Base-by-base conservation (phyloP, 2,113 vertebrate genomes). In the Pomatostomus ruficeps region DNA sequence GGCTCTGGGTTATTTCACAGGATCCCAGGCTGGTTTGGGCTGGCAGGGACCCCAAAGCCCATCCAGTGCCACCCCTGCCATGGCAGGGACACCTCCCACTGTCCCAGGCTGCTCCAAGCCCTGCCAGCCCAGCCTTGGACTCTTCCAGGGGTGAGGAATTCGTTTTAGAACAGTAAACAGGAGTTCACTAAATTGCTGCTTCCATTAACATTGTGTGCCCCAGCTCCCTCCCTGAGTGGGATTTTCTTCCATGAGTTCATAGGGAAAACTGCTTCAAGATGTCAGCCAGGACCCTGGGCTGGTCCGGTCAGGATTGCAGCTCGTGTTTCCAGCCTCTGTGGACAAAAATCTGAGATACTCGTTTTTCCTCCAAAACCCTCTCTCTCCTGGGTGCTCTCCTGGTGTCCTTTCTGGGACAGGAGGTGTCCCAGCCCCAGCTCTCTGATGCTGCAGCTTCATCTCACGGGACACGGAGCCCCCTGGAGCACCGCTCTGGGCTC, bases 91-190 rank as follows among this genome's bases (percentile, higher is more conserved):
- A 26, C 21, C 21, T 45, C 0, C 45, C 61, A 26, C 29, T 4
- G 2, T 10, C 26, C 51, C 67, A 57, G 8, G 40, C 1, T 36
- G 66, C 52, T 65, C 35, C n/a, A 8, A 45, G 12, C 4, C 48
- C 24, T 0, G 0, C 58, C 77, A 59, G 0, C 45, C 52, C 52
- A 52, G 38, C 52, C n/a, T 46, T 2, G 70, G 52, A 0, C 61
- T 31, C 29, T 75, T 0, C 40, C 70, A 61, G 40, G 54, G 40
- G 13, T 13, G 29, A 46, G n/a, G 33, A 59, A 26, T 67, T 67
- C 5, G 7, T 40, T 75, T 52, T 11, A 35, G 54, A 8, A 1
- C 65, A 10, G 29, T 7, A 5, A 58, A 15, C 3, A 58, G 42
- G 63, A 28, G 10, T 76, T 63, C 14, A 40, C 13, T 6, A 0